Percentiles rank a stretch among this genome's conserved stretches.
These are phyloP conservation scores for Tipula helvola DNA, from an alignment of 2,888 invertebrate species.

Conservation along the genomic window DNA sequence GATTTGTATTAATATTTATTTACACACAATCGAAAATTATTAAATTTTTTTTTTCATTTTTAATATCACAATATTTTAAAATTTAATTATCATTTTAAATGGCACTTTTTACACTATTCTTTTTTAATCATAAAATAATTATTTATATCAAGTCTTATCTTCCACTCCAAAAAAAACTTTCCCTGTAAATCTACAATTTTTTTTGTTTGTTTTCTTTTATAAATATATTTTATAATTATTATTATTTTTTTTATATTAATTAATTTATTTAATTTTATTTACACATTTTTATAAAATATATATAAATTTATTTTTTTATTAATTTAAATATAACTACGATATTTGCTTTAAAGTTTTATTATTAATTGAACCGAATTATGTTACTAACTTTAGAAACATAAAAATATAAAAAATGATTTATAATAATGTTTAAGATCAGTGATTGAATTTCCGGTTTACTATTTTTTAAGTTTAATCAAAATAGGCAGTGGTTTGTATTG, in stretches of 20 bases:
- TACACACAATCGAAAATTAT: neutral
- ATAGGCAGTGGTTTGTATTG: neutral
- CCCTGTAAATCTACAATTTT: neutral
- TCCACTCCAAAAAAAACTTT: neutral
- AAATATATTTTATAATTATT: neutral
- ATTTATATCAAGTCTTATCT: conserved; percentile 4
- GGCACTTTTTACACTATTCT: conserved; percentile 9
- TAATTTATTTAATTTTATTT: conserved; percentile 6
- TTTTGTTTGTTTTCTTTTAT: neutral
- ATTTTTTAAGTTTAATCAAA: neutral
- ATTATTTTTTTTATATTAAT: neutral
- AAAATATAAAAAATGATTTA: neutral
- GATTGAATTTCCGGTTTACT: neutral
- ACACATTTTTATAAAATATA: neutral
- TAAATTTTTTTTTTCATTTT: neutral
- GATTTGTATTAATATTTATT: neutral
- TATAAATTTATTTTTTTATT: neutral
- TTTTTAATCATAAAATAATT: neutral
- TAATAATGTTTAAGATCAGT: neutral
- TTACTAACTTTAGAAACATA: neutral
- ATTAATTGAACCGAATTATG: neutral
- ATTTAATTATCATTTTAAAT: neutral
- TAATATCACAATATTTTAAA: neutral
- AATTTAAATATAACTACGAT: neutral
- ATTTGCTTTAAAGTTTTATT: neutral